Evolutionary conservation across 2,888 invertebrate genomes (phyloP), one percentile per base, ranked within the genome.

Genomic region (Aporophyla nigra): DNA sequence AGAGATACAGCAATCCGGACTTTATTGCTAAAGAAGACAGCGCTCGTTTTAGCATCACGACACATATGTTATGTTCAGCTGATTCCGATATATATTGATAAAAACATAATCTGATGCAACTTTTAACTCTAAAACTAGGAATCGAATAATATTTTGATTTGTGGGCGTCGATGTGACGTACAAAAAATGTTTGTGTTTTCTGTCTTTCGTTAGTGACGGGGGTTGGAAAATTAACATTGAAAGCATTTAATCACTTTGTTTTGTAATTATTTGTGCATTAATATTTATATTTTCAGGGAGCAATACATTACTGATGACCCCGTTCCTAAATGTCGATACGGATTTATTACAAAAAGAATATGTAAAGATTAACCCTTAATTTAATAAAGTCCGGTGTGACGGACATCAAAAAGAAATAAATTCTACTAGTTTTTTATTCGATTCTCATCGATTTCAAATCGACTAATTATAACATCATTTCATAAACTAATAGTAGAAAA

Each of bases 101-200:
- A 82, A 72, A 85, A 82, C 87, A 86, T 76, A 21, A 76, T 84
- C 85, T 86, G 86, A 86, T 87, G 86, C 80, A 87, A 86, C 56
- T 49, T 77, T 40, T 61, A 40, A 58, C 62, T 62, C 21, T 78
- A 56, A 71, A 78, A 71, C 58, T 61, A 63, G 63, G 46, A 61
- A 67, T 76, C 58, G 16, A 78, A 84, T 78, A 85, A 83, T 83
- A 77, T 83, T 83, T 81, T 83, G 73, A 58, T 62, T 66, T 66
- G 56, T 67, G 54, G 63, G 49, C 62, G 58, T 68, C 21, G 2
- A 14, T 40, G 21, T 81, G 82, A 85, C 83, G 83, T 84, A 19
- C 53, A 1, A 4, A 27, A 67, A 74, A 43, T 85, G 85, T 74
- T 74, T 66, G 72, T 77, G 77, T 82, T 62, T 82, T 76, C 46